These are phyloP conservation scores for Endomychus coccineus DNA, from an alignment of 2,888 invertebrate species.

Conservation along the genomic window DNA sequence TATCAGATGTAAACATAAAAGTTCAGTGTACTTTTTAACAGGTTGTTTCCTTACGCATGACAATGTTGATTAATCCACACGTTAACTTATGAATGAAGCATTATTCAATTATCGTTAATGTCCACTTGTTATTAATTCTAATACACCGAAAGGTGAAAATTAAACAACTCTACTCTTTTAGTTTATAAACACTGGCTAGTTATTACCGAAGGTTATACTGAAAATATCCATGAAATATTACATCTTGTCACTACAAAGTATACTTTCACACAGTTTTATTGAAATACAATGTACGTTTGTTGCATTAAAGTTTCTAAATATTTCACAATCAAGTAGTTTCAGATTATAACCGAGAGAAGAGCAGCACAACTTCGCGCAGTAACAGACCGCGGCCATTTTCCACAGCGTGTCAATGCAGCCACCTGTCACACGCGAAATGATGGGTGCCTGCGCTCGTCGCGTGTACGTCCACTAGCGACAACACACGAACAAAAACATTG, in stretches of 20 bases:
- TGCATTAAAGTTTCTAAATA: conserved; percentile 25
- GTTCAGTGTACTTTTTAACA: conserved; percentile 39
- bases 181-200: not conserved
- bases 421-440: conserved; percentile 41
- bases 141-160: too few relatives aligned
- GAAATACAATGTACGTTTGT: conserved; percentile 25
- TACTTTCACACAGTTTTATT: conserved; percentile 23
- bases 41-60: conserved; percentile 31
- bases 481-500: conserved; percentile 23
- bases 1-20: conserved; percentile 35
- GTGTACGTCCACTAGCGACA: conserved; percentile 28
- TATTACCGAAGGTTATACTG: not conserved
- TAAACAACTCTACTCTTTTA: not conserved
- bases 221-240: not conserved
- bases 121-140: too few relatives aligned
- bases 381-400: conserved; percentile 41
- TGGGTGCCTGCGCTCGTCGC: conserved; percentile 29
- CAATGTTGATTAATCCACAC: conserved; percentile 17
- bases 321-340: conserved; percentile 31
- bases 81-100: not conserved
- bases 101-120: too few relatives aligned
- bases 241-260: not conserved
- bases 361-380: conserved; percentile 35
- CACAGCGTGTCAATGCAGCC: conserved; percentile 43
- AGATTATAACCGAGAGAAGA: conserved; percentile 23